These are phyloP conservation scores for Drosophila tani DNA, from an alignment of 1,140 invertebrate genomes.

Conservation along the genomic window DNA sequence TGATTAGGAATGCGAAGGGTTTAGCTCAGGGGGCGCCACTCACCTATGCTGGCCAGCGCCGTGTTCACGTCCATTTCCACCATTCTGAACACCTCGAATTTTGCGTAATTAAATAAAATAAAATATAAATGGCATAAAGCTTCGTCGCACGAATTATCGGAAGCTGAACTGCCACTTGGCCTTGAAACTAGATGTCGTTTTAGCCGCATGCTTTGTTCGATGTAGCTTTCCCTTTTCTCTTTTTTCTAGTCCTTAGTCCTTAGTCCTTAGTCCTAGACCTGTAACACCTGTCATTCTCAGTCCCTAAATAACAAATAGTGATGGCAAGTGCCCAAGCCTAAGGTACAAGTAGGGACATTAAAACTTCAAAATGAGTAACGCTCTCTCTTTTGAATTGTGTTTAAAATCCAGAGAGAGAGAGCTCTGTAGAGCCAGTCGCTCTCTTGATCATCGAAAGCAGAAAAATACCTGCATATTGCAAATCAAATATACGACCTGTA, in stretches of 20 bases:
- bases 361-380: too few relatives aligned
- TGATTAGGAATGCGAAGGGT: neutral
- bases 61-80: constrained; percentile 24
- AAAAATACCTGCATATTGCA: too few relatives aligned
- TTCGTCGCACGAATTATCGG: neutral
- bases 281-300: constrained; percentile 44
- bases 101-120: neutral
- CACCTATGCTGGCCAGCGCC: constrained; percentile 31
- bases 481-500: too few relatives aligned
- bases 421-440: too few relatives aligned
- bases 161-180: too few relatives aligned
- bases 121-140: neutral
- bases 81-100: constrained; percentile 8
- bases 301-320: constrained; percentile 8
- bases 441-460: too few relatives aligned
- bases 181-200: constrained; percentile 12
- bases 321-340: neutral
- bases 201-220: constrained; percentile 42
- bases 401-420: too few relatives aligned
- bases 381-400: too few relatives aligned
- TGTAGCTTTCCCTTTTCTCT: constrained; percentile 34
- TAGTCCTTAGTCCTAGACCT: constrained; percentile 41
- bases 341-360: neutral
- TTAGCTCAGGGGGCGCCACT: neutral
- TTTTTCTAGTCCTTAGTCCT: constrained; percentile 6